Evolutionary conservation across 2,113 vertebrate genomes (phyloP).

Genomic region (Condylura cristata): DNA sequence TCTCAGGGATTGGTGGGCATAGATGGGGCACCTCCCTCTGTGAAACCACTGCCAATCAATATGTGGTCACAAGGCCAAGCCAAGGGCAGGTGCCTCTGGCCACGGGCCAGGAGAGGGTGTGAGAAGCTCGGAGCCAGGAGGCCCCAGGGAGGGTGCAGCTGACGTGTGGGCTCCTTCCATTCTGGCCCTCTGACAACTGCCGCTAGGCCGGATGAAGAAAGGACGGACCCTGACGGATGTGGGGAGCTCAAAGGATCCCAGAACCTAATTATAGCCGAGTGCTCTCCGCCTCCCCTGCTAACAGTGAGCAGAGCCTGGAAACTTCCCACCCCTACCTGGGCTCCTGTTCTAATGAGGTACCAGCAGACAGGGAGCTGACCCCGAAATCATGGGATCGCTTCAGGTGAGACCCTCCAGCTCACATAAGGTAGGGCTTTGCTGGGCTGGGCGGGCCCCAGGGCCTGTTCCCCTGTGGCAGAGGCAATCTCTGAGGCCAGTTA

Average conservation of each 20-base stretch:
- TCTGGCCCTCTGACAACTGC: slow-evolving; percentile 54
- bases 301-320: slow-evolving; percentile 2
- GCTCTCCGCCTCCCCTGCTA: slow-evolving; percentile 26
- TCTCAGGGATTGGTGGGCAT: not conserved
- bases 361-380: not conserved
- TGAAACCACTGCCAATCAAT: slow-evolving; percentile 35
- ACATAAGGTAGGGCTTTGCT: not conserved
- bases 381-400: not conserved
- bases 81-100: slow-evolving; percentile 60
- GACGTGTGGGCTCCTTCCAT: slow-evolving; percentile 29
- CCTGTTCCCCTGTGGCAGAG: not conserved
- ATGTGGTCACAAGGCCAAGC: slow-evolving; percentile 38
- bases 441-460: not conserved
- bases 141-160: not conserved
- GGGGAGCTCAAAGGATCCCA: slow-evolving; percentile 44
- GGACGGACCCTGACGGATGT: not conserved
- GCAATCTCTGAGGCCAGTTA: not conserved
- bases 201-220: not conserved
- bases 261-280: slow-evolving; percentile 75
- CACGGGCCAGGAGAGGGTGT: slow-evolving; percentile 30
- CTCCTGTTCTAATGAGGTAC: not conserved
- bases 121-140: slow-evolving; percentile 49
- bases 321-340: not conserved
- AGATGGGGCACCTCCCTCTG: not conserved
- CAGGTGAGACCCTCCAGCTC: not conserved